These are phyloP conservation scores for Pocillopora meandrina DNA, from an alignment of 92 coral and sea anemone species.

Conservation along the genomic window DNA sequence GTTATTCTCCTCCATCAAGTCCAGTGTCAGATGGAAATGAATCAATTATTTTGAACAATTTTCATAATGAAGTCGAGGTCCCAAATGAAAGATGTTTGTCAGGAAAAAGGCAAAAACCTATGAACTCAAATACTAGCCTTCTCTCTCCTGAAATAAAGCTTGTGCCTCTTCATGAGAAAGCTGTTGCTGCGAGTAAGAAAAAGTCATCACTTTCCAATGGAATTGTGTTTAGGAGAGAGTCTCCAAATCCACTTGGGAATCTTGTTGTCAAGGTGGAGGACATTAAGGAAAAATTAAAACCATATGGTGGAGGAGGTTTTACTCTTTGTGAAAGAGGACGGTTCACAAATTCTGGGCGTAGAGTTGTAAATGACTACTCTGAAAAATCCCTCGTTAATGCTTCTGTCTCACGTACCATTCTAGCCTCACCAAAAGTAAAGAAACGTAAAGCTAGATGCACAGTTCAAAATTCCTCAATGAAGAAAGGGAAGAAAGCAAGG, in stretches of 20 bases:
- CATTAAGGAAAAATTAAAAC: constrained; percentile 16
- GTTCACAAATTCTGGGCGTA: constrained; percentile 18
- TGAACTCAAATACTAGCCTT: not conserved
- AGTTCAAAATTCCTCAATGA: not conserved
- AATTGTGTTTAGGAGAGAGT: not conserved
- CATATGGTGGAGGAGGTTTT: constrained; percentile 7
- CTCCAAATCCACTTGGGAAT: not conserved
- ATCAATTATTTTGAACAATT: not conserved
- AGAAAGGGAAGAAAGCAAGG: not conserved
- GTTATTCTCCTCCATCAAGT: constrained; percentile 50
- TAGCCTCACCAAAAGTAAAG: not conserved
- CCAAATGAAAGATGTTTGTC: not conserved
- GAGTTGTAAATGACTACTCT: constrained; percentile 17
- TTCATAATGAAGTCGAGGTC: not conserved
- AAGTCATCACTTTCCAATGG: not conserved
- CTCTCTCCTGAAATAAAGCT: constrained; percentile 26
- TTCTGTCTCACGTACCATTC: not conserved
- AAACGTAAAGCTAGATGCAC: not conserved
- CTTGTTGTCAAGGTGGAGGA: constrained; percentile 21
- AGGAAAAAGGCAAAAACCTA: too few relatives aligned
- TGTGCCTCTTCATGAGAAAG: not conserved
- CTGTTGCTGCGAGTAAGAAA: too few relatives aligned
- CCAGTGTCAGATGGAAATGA: not conserved
- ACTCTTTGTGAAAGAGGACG: constrained; percentile 7
- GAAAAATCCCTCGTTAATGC: constrained; percentile 27